phyloP scores from a whole-genome alignment of 2,888 invertebrate genomes.

The Drosophila barbarae region DNA sequence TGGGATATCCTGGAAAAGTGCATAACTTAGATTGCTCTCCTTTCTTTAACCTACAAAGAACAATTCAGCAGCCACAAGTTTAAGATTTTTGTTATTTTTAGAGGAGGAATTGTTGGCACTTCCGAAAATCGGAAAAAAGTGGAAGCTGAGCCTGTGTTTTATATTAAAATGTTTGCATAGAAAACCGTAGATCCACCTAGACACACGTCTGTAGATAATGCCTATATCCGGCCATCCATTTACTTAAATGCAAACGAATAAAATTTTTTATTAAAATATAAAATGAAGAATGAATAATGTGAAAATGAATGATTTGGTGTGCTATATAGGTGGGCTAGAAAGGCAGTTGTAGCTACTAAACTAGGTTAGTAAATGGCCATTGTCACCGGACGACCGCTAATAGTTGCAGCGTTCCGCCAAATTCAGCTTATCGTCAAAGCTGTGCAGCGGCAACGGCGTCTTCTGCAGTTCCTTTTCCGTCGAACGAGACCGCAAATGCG shows the following conservation, averaged over 20 bases:
- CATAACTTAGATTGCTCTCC: too few relatives aligned
- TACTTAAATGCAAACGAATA: slow-evolving; percentile 6
- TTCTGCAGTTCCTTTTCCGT: slow-evolving; percentile 65
- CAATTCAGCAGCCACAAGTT: too few relatives aligned
- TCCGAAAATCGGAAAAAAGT: too few relatives aligned
- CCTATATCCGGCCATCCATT: background rate
- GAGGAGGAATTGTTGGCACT: too few relatives aligned
- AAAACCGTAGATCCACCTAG: background rate
- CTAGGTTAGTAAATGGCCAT: slow-evolving; percentile 39
- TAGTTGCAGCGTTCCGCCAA: slow-evolving; percentile 41
- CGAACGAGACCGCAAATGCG: slow-evolving; percentile 69
- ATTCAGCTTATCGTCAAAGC: slow-evolving; percentile 70
- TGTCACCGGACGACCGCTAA: slow-evolving; percentile 11
- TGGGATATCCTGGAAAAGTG: background rate
- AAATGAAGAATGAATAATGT: slow-evolving; percentile 6
- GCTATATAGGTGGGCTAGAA: slow-evolving; percentile 11
- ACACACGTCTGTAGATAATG: background rate
- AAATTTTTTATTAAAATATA: slow-evolving; percentile 22
- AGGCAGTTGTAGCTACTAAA: slow-evolving; percentile 34
- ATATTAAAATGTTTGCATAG: background rate
- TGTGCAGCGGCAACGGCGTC: slow-evolving; percentile 56
- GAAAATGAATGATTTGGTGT: slow-evolving; percentile 18
- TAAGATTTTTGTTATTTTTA: too few relatives aligned
- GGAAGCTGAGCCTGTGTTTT: background rate
- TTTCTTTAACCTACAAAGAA: too few relatives aligned